A percentile compares a stretch with the other conserved stretches of the same genome.
Conservation (phyloP, 2,113 vertebrate species). For the Romanogobio albipinnatus region DNA sequence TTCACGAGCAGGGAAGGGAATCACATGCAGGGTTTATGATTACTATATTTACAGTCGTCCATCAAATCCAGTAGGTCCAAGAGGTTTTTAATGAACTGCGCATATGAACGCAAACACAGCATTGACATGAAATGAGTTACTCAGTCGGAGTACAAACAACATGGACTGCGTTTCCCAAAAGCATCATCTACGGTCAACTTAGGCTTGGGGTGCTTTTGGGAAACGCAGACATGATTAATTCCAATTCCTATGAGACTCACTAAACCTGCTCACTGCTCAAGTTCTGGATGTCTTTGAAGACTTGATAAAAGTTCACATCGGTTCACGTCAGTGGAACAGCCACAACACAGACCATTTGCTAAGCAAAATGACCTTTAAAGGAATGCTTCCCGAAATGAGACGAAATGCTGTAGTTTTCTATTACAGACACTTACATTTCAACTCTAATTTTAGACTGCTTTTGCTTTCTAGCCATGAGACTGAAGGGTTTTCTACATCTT, state of each 20-base stretch:
- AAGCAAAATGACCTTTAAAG: conserved; percentile 3
- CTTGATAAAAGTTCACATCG: background rate
- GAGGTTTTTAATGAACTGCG: background rate
- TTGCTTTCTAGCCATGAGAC: background rate
- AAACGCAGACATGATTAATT: too few species aligned
- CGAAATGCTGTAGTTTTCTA: background rate
- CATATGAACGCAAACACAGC: background rate
- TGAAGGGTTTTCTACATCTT: background rate
- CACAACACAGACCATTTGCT: background rate
- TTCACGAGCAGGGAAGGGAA: background rate
- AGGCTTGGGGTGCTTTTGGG: too few species aligned
- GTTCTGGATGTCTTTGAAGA: background rate
- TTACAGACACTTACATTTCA: background rate
- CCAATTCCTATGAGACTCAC: background rate
- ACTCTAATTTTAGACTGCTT: background rate
- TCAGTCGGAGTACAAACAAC: background rate
- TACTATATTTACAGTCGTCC: background rate
- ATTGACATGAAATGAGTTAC: background rate
- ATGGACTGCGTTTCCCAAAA: too few species aligned
- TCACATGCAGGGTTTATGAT: background rate
- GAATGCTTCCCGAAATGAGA: background rate
- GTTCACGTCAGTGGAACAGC: background rate
- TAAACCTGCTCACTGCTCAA: background rate
- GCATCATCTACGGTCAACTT: too few species aligned
- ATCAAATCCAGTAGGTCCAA: background rate